Evolutionary conservation across 2,888 invertebrate genomes (phyloP), one percentile per base, ranked within the genome.

Genomic region (Frankliniella intonsa): DNA sequence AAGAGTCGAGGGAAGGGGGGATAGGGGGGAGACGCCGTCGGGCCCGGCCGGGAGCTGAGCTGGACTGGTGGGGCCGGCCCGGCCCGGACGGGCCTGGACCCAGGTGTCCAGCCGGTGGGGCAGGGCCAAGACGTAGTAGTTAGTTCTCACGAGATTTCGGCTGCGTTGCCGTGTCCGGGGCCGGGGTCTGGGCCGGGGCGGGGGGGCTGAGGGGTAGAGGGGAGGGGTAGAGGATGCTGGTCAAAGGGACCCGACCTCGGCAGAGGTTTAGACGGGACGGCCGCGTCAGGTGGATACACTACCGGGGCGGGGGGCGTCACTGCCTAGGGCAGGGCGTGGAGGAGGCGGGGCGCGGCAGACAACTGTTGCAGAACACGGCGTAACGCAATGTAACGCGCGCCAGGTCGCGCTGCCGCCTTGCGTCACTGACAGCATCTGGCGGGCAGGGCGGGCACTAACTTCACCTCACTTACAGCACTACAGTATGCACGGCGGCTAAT

Each of bases 121-220:
- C 69, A 19, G 11, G 69, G 69, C 69, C 22, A 19, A 55, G 55
- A 14, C 19, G 55, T 19, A 55, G 55, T 19, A 55, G 55, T 55
- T 22, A 76, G 69, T 76, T 76, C 69, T 76, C 69, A 76, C 69
- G 69, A 76, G 69, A 76, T 76, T 76, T 25, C 12, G 69, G 69
- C 69, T 76, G 69, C 69, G 69, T 11, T 69, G 69, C 19, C 22
- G 69, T 12, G 9, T 14, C 19, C 25, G 69, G 25, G 10, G 25
- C 22, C 7, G 62, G 62, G 62, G n/a, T 10, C 12, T 2, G 14
- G 14, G 55, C 55, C 12, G 55, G 17, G 55, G 55, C 12, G 55
- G 55, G 55, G 7, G 55, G 55, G 62, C n/a, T 10, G n/a, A 14
- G 62, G 14, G 62, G 62, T n/a, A 38, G n/a, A 38, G 38, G 62